phyloP scores from a whole-genome alignment of 2,888 invertebrate species.

The Pediacus dermestoides region DNA sequence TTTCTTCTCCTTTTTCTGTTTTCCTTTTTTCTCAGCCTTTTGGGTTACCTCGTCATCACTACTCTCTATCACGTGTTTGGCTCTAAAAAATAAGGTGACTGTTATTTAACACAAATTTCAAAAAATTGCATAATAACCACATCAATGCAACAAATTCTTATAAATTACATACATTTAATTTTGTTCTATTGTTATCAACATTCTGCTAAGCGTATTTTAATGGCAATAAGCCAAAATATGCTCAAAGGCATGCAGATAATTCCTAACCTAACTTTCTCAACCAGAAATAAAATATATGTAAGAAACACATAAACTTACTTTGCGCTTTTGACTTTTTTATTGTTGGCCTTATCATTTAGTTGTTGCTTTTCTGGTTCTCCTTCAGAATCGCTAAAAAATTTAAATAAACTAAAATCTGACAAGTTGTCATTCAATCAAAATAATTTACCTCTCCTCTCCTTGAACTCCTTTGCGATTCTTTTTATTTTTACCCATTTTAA shows the following conservation, averaged over 20 bases:
- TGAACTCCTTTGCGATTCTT: conserved; percentile 74
- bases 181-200: background rate
- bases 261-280: conserved; percentile 32
- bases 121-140: no score
- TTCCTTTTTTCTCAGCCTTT: no score
- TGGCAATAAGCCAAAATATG: conserved; percentile 11
- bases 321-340: conserved; percentile 39
- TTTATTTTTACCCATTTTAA: conserved; percentile 73
- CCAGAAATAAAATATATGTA: conserved; percentile 10
- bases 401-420: conserved; percentile 40
- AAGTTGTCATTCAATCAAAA: conserved; percentile 26
- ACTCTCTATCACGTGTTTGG: background rate
- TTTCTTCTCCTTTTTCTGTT: conserved; percentile 46
- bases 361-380: conserved; percentile 41
- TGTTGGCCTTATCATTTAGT: conserved; percentile 36
- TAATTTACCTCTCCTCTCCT: conserved; percentile 69
- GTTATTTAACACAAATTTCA: background rate
- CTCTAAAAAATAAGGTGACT: background rate
- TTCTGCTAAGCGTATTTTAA: conserved; percentile 1
- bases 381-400: conserved; percentile 59
- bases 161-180: no score
- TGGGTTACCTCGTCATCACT: no score
- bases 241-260: conserved; percentile 13
- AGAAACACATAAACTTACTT: conserved; percentile 37
- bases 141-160: no score